These are phyloP conservation scores for Pristionchus entomophagus DNA, from an alignment of 2,888 invertebrate genomes.

Conservation along the genomic window DNA sequence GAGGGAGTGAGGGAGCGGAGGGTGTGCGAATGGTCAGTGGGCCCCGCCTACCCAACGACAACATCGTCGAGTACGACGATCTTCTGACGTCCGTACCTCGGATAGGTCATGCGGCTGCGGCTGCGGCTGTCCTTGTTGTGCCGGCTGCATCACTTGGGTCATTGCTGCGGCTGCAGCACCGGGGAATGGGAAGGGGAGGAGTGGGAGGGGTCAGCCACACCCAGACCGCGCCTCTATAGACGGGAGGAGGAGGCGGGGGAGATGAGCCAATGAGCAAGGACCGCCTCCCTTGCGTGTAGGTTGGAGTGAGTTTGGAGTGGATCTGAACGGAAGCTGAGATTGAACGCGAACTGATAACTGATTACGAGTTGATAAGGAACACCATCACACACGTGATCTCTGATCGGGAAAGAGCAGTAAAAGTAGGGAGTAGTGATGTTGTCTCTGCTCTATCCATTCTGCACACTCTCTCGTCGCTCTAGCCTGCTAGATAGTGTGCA, in stretches of 20 bases:
- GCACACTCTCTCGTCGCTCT: too few species aligned
- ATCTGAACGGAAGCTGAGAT: constrained; percentile 3
- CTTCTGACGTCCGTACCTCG: not conserved
- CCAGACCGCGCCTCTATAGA: constrained; percentile 17
- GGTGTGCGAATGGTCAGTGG: not conserved
- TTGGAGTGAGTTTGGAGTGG: too few species aligned
- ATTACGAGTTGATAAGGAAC: not conserved
- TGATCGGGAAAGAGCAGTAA: not conserved
- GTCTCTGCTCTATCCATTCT: too few species aligned
- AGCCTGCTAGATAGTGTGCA: too few species aligned
- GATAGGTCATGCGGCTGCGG: constrained; percentile 14
- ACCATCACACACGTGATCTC: not conserved
- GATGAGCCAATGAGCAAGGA: constrained; percentile 16
- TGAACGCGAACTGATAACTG: not conserved
- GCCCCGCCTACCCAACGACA: not conserved
- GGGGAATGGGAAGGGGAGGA: not conserved
- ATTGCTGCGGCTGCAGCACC: not conserved
- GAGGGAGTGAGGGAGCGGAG: not conserved
- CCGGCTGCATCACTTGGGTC: constrained; percentile 41
- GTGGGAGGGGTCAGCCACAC: constrained; percentile 45
- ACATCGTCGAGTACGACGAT: not conserved
- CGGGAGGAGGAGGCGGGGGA: not conserved
- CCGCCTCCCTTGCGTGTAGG: constrained; percentile 13
- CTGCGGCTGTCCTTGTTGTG: not conserved
- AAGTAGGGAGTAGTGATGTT: not conserved